A percentile compares a stretch with the other conserved stretches of the same genome.
Conservation (phyloP, 2,888 invertebrate species). For the Brenthis ino region DNA sequence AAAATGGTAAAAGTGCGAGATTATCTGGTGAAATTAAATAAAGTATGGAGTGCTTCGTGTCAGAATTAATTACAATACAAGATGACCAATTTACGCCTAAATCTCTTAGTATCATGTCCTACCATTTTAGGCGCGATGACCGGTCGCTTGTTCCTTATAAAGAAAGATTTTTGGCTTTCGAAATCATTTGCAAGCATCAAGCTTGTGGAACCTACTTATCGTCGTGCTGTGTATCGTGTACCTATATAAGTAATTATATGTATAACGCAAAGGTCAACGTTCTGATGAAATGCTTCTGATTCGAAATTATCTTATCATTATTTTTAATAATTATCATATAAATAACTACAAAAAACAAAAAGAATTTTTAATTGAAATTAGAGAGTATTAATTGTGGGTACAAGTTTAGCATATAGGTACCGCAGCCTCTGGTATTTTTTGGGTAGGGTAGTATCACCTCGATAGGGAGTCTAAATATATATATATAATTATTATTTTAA, state of each 20-base stretch:
- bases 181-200: slow-evolving; percentile 60
- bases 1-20: slow-evolving; percentile 19
- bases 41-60: slow-evolving; percentile 45
- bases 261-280: slow-evolving; percentile 21
- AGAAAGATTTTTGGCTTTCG: slow-evolving; percentile 73
- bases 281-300: slow-evolving; percentile 10
- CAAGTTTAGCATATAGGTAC: too few relatives aligned
- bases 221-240: slow-evolving; percentile 15
- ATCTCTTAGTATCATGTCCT: slow-evolving; percentile 59
- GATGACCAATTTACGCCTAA: slow-evolving; percentile 67
- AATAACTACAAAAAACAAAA: too few relatives aligned
- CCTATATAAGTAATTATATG: not conserved
- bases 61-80: slow-evolving; percentile 67
- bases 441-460: too few relatives aligned
- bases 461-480: too few relatives aligned
- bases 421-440: too few relatives aligned
- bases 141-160: slow-evolving; percentile 61
- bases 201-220: slow-evolving; percentile 42
- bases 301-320: slow-evolving; percentile 4
- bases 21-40: slow-evolving; percentile 22
- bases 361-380: too few relatives aligned
- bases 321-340: too few relatives aligned
- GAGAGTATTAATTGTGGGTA: too few relatives aligned
- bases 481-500: too few relatives aligned
- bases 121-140: slow-evolving; percentile 64